phyloP scores from a whole-genome alignment of 1,140 invertebrate genomes.

The Euura saliciscinereae region DNA sequence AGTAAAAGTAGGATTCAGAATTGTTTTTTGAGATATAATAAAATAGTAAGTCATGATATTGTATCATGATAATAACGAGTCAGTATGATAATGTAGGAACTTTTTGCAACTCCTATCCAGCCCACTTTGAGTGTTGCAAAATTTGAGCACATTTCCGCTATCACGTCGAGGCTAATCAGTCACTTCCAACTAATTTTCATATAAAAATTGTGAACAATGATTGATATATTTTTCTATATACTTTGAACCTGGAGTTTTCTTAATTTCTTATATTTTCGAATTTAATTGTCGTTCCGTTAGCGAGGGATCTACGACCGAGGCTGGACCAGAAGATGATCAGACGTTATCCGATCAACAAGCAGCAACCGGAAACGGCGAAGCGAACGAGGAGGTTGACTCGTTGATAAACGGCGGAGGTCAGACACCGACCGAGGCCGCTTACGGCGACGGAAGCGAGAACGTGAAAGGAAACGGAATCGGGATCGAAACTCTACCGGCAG shows the following conservation, averaged over 20 bases:
- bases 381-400: background rate
- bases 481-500: background rate
- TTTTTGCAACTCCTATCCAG: too few relatives aligned
- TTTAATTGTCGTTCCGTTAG: constrained; percentile 32
- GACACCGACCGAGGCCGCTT: constrained; percentile 1
- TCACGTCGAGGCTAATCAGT: too few relatives aligned
- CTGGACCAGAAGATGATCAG: constrained; percentile 45
- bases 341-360: constrained; percentile 17
- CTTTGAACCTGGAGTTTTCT: background rate
- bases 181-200: too few relatives aligned
- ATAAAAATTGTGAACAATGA: too few relatives aligned
- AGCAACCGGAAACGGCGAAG: background rate
- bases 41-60: too few relatives aligned
- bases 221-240: too few relatives aligned
- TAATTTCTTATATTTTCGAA: background rate
- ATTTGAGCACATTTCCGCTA: too few relatives aligned
- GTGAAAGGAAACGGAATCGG: constrained; percentile 8
- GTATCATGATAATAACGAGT: too few relatives aligned
- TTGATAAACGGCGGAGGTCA: background rate
- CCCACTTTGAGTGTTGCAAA: too few relatives aligned
- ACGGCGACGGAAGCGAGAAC: constrained; percentile 29
- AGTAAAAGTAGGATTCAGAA: too few relatives aligned
- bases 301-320: constrained; percentile 51
- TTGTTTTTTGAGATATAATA: too few relatives aligned
- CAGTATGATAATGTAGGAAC: too few relatives aligned